These are phyloP conservation scores for Onychomys torridus DNA, from an alignment of 2,797 vertebrate species.

Conservation along the genomic window DNA sequence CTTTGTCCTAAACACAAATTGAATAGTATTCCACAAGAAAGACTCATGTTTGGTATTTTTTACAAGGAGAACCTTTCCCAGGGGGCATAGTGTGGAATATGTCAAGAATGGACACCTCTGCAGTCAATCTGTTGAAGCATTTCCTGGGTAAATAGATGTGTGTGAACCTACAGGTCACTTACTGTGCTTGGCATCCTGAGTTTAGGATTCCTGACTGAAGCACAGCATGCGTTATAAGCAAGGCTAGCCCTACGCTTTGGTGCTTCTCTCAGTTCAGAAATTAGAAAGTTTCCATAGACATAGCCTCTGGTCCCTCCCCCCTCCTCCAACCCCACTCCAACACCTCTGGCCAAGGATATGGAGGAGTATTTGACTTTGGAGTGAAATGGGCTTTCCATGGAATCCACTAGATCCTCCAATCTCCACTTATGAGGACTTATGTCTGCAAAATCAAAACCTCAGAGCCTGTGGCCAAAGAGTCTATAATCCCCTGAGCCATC, in stretches of 20 bases:
- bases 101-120: neutral
- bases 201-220: neutral
- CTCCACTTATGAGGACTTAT: neutral
- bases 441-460: neutral
- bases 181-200: neutral
- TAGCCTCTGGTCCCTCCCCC: neutral
- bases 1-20: neutral
- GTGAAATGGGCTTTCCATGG: neutral
- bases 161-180: no score
- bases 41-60: neutral
- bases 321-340: no score
- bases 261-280: neutral
- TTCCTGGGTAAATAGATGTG: neutral
- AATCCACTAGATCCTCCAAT: neutral
- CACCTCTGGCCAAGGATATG: neutral
- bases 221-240: neutral
- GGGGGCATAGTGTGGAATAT: neutral
- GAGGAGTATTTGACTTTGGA: neutral
- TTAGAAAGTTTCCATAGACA: neutral
- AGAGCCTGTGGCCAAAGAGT: neutral
- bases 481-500: neutral
- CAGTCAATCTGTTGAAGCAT: neutral
- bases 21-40: neutral
- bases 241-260: neutral
- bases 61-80: neutral